Evolutionary conservation across 1,140 invertebrate genomes (phyloP).

Genomic region (Acromyrmex echinatior): DNA sequence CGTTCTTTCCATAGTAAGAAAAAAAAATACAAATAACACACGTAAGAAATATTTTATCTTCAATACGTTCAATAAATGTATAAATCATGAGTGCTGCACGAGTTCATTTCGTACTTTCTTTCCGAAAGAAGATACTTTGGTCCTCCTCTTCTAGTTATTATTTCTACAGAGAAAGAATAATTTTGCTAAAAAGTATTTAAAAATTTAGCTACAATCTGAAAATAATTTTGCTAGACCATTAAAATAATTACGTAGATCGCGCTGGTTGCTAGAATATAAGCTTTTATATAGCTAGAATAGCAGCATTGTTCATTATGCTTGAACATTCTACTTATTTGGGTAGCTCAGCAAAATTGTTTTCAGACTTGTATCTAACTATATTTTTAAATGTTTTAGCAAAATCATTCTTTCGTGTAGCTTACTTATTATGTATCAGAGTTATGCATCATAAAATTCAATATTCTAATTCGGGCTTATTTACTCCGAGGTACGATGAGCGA

Average conservation of each 20-base stretch:
- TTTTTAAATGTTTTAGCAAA: too few species aligned
- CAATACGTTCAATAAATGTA: neutral
- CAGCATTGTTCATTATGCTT: too few species aligned
- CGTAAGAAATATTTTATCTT: neutral
- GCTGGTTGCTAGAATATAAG: too few species aligned
- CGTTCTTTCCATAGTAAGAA: too few species aligned
- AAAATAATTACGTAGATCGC: too few species aligned
- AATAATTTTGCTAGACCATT: too few species aligned
- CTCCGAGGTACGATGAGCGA: conserved; percentile 30
- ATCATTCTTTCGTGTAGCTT: neutral
- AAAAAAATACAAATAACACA: neutral
- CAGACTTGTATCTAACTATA: too few species aligned
- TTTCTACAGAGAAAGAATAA: neutral
- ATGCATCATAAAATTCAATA: conserved; percentile 15
- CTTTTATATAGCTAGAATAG: too few species aligned
- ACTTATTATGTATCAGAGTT: conserved; percentile 4
- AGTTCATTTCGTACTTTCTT: neutral
- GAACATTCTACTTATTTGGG: too few species aligned
- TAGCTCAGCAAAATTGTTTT: too few species aligned
- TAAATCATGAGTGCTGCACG: neutral
- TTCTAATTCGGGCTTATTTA: conserved; percentile 39
- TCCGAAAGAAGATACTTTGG: neutral
- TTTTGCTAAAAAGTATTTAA: too few species aligned
- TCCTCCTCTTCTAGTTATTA: neutral
- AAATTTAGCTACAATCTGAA: too few species aligned